Evolutionary conservation across 92 coral and sea anemone species (phyloP).

Genomic region (Heteractis magnifica): DNA sequence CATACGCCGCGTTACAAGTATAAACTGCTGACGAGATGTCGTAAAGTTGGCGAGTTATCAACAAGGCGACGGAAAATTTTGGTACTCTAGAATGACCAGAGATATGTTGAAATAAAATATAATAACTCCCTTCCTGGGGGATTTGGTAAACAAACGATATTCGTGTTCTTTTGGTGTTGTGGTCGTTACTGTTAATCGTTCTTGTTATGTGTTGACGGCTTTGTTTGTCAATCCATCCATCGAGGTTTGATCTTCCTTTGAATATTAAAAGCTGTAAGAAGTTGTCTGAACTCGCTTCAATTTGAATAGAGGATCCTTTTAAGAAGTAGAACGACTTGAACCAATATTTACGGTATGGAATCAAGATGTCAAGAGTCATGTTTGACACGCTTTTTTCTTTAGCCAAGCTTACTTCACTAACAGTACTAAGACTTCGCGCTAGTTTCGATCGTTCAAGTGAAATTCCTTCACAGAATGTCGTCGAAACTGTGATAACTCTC

Average conservation of each 20-base stretch:
- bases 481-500: slow-evolving; percentile 68
- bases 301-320: slow-evolving; percentile 57
- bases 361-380: slow-evolving; percentile 56
- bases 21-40: slow-evolving; percentile 55
- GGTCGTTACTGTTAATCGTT: slow-evolving; percentile 4
- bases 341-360: slow-evolving; percentile 68
- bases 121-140: slow-evolving; percentile 59
- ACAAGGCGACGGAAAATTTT: slow-evolving; percentile 40
- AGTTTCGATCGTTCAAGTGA: slow-evolving; percentile 48
- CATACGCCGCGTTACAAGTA: slow-evolving; percentile 57
- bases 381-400: slow-evolving; percentile 52
- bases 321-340: slow-evolving; percentile 73
- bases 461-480: slow-evolving; percentile 76
- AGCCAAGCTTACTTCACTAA: slow-evolving; percentile 39
- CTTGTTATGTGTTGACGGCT: slow-evolving; percentile 1
- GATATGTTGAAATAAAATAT: slow-evolving; percentile 59
- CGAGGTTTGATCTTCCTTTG: slow-evolving; percentile 62
- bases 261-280: slow-evolving; percentile 71
- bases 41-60: slow-evolving; percentile 57
- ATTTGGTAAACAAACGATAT: slow-evolving; percentile 60
- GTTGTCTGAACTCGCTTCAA: slow-evolving; percentile 66
- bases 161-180: slow-evolving; percentile 38
- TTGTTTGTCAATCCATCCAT: slow-evolving; percentile 64
- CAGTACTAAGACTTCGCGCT: slow-evolving; percentile 50
- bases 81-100: slow-evolving; percentile 42